Evolutionary conservation across 2,888 invertebrate genomes (phyloP), one percentile per base, ranked within the genome.

Genomic region (Hyles lineata): DNA sequence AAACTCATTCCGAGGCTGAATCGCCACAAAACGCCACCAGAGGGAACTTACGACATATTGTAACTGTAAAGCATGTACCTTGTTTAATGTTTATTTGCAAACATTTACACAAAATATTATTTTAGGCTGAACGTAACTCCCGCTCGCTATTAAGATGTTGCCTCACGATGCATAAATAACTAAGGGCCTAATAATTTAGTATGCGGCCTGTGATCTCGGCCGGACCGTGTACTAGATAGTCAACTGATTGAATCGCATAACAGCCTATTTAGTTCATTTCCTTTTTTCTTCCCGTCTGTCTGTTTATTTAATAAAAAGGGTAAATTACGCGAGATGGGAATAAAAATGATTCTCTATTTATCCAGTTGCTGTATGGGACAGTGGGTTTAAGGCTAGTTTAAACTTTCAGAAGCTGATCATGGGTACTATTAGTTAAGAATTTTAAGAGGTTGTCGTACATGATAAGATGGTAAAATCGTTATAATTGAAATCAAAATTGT

Each of bases 21-120:
- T 83, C 80, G 82, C 88, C 87, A 80, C 89, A 87, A 84, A 88
- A 86, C 78, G 82, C 81, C 81, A 80, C 80, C 79, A 82, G 79
- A 80, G 80, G 82, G 83, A 84, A 91, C 87, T 90, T 90, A 91
- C 89, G 85, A 89, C 88, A 88, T 87, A 88, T 85, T 87, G 85
- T 83, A 79, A 86, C 83, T 84, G 84, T 89, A 89, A 91, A 91
- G 83, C 84, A 88, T 78, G 80, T 85, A 80, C 86, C 80, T 90
- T 92, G 92, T 93, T 93, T 93, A 92, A 91, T 92, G 92, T 93
- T 93, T 93, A 92, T 91, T 92, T 92, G 90, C 90, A 89, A 93
- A 92, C 90, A 91, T 92, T 93, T 91, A 91, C 90, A 88, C 92
- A 92, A 93, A 94, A 93, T 93, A 94, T 93, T 93, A 92, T 94